phyloP scores from a whole-genome alignment of 2,797 vertebrate species.

The Spinus pinus region DNA sequence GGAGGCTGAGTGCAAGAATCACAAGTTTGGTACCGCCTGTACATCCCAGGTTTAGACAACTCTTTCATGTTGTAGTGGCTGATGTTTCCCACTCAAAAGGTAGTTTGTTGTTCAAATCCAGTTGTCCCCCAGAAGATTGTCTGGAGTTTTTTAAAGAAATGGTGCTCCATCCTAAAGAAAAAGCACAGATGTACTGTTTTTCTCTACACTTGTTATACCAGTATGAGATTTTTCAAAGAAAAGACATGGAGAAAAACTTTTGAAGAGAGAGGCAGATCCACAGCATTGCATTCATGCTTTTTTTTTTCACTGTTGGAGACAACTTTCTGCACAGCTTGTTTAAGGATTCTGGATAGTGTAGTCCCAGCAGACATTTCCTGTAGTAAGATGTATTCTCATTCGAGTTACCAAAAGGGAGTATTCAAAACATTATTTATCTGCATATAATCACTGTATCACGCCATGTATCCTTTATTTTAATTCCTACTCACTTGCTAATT shows the following conservation, averaged over 20 bases:
- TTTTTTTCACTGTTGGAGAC: background rate
- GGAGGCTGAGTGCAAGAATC: background rate
- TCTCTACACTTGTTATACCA: background rate
- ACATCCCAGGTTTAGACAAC: background rate
- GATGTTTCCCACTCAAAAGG: background rate
- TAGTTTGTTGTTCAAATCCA: background rate
- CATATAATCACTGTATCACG: conserved; percentile 49
- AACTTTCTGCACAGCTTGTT: conserved; percentile 30
- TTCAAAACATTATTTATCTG: conserved; percentile 60
- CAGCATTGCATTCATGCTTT: background rate
- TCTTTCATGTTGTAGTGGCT: background rate
- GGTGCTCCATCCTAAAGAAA: background rate
- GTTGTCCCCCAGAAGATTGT: background rate
- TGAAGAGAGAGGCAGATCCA: background rate
- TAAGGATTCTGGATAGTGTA: conserved; percentile 36
- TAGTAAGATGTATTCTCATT: conserved; percentile 37
- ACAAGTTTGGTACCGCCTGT: background rate
- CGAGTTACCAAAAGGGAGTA: conserved; percentile 47
- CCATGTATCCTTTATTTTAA: conserved; percentile 54
- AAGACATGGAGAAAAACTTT: background rate
- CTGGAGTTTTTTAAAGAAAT: background rate
- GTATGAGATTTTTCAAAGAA: background rate
- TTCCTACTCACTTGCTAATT: conserved; percentile 68
- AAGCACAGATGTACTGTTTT: background rate
- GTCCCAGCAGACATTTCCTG: conserved; percentile 47